Evolutionary conservation across 2,888 invertebrate species (phyloP).

Genomic region (Sceliomorpha sp.): DNA sequence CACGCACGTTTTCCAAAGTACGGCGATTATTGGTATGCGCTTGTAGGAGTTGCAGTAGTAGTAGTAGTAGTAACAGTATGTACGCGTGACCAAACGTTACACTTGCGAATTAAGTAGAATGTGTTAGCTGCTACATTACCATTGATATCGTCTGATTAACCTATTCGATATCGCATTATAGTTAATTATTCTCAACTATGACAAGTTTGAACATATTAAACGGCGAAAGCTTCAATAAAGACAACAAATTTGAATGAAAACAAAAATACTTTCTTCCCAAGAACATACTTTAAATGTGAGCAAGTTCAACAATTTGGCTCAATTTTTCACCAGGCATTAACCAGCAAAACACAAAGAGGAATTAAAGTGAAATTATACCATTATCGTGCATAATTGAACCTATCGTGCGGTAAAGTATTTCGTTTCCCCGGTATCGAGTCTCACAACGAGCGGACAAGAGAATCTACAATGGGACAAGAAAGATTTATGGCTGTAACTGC

Average conservation of each 20-base stretch:
- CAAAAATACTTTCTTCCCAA: no score
- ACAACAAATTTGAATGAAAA: no score
- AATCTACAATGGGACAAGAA: conserved; percentile 16
- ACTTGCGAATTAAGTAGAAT: conserved; percentile 50
- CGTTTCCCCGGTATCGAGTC: background rate
- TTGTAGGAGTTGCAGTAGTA: no score
- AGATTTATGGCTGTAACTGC: conserved; percentile 55
- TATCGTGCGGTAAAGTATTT: background rate
- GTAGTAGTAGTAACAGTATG: no score
- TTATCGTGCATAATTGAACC: background rate
- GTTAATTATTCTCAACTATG: no score
- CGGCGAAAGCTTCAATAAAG: no score
- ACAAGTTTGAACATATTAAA: no score
- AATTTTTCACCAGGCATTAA: no score
- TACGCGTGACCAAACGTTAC: conserved; percentile 50
- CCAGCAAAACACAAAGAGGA: no score
- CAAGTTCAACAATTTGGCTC: no score
- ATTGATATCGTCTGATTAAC: background rate
- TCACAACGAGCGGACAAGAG: background rate
- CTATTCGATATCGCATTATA: no score
- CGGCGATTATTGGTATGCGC: conserved; percentile 65
- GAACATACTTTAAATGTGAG: no score
- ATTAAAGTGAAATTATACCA: background rate
- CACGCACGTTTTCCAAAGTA: conserved; percentile 69
- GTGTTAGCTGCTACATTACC: conserved; percentile 13